Conservation (phyloP, 2,113 vertebrate species). For the Salvelinus sp. region DNA sequence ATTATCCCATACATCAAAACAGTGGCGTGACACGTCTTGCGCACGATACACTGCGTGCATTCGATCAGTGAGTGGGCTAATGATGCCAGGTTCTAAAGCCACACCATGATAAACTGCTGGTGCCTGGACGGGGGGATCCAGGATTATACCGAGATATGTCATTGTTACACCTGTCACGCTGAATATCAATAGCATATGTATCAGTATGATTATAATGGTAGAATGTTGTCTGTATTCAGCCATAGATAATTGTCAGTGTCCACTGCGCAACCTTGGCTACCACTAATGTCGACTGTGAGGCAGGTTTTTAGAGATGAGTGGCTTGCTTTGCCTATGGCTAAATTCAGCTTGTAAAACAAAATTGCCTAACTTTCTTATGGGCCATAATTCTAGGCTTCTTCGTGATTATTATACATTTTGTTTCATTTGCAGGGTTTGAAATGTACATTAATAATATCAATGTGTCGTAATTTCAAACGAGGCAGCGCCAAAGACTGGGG, state of each 20-base stretch:
- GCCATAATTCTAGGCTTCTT: not conserved
- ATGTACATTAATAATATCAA: not conserved
- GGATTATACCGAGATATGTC: conserved; percentile 1
- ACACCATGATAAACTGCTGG: not conserved
- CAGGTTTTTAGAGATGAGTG: not conserved
- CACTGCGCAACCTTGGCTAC: not conserved
- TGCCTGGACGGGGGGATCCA: conserved; percentile 3
- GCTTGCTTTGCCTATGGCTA: not conserved
- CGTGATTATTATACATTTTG: not conserved
- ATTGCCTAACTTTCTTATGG: too few species aligned
- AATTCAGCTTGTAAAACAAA: not conserved
- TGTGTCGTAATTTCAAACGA: not conserved
- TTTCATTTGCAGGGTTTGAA: not conserved
- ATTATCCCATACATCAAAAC: not conserved
- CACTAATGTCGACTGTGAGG: not conserved
- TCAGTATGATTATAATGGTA: not conserved
- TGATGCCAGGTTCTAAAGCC: too few species aligned
- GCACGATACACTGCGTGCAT: not conserved
- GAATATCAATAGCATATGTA: not conserved
- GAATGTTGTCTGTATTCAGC: not conserved
- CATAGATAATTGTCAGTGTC: not conserved
- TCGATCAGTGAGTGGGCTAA: not conserved
- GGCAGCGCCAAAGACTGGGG: not conserved
- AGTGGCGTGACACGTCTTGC: not conserved
- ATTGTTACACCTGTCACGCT: not conserved